Evolutionary conservation across 2,113 vertebrate species (phyloP).

Genomic region (Phylloscopus trochilus): DNA sequence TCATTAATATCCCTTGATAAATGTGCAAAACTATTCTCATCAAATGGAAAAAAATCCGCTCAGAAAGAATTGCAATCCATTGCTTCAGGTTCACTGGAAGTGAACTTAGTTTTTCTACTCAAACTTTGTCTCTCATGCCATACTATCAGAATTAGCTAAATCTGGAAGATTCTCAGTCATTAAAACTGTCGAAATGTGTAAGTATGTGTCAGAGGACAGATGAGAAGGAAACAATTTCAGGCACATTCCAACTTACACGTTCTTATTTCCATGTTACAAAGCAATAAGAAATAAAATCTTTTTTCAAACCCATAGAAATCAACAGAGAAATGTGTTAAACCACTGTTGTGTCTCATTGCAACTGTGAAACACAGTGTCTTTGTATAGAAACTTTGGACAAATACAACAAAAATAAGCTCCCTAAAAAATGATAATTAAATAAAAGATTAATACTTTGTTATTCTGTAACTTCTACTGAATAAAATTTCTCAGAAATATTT

Average conservation of each 20-base stretch:
- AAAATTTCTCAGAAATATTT: background rate
- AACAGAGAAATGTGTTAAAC: background rate
- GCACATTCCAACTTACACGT: background rate
- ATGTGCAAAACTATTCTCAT: background rate
- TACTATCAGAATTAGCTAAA: no score
- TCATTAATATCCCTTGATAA: background rate
- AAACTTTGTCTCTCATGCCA: no score
- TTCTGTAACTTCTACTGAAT: background rate
- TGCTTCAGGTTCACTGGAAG: background rate
- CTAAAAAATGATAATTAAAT: background rate
- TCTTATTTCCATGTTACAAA: background rate
- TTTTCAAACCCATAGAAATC: background rate
- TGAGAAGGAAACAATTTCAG: background rate
- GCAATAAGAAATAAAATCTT: background rate
- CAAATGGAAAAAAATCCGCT: background rate
- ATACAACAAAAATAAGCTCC: background rate
- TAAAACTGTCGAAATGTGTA: no score
- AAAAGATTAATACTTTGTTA: background rate
- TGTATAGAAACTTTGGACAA: background rate
- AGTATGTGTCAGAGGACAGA: no score
- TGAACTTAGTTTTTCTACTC: no score
- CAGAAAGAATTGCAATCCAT: background rate
- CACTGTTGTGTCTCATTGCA: background rate
- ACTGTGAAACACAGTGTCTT: background rate
- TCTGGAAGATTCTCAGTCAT: no score